Base-by-base conservation (phyloP, 2,888 invertebrate species). In the Chloromyia formosa region DNA sequence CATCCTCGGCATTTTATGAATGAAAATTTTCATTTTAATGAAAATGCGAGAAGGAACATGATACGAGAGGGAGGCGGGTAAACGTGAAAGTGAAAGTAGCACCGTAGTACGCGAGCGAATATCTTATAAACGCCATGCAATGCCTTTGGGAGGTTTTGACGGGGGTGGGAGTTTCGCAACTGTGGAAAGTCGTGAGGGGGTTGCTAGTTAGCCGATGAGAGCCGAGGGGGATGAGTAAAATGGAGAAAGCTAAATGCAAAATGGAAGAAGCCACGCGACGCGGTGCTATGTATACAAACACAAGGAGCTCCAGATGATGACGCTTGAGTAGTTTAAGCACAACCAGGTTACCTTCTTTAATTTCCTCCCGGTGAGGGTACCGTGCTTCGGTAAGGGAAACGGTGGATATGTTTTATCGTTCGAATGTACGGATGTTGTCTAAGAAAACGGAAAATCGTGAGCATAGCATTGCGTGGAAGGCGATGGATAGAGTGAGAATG, bases 11-110 rank as follows among this genome's bases (percentile, higher is more conserved):
- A 73, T 76, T 76, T 76, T 73, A 76, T 76, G 76, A 76, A 76
- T 76, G 76, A 76, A 76, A 76, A 76, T 76, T 76, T 76, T 76
- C 66, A 76, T 76, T 76, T 76, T 76, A 76, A 76, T 76, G 76
- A 76, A 76, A 76, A 64, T 64, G 75, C 62, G 45, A 60, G 58
- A 61, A 45, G 69, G 22, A 27, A 20, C 27, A 35, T 2, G 27
- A 35, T 35, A 35, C 40, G 73, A 61, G 53, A 40, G 27, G 7
- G 27, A 35, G 27, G 27, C 27, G 27, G n/a, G 74, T 74, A 72
- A 76, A 69, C 60, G n/a, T n/a, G 75, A 75, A 76, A 76, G 74
- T 73, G 76, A 40, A 68, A 73, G 74, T 71, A 49, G 23, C 61
- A 10, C 49, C 60, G 73, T 61, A 62, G 73, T 71, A 71, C 71